phyloP scores from a whole-genome alignment of 2,888 invertebrate species.

The Dolomedes plantarius region DNA sequence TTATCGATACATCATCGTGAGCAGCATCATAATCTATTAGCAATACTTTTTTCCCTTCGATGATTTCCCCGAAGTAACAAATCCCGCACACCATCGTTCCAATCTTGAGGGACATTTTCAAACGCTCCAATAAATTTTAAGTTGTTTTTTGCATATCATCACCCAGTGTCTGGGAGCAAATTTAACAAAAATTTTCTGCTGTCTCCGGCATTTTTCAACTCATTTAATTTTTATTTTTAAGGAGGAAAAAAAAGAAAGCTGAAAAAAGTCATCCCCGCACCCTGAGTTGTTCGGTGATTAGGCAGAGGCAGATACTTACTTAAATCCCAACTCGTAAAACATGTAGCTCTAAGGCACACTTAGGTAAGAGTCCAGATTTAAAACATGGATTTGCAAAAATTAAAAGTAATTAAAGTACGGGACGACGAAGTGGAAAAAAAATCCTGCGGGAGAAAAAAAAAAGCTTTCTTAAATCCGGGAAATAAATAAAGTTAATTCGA shows the following conservation, averaged over 20 bases:
- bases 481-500: slow-evolving; percentile 72
- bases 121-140: slow-evolving; percentile 47
- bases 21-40: slow-evolving; percentile 47
- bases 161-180: slow-evolving; percentile 21
- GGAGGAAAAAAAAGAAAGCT: not conserved
- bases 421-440: slow-evolving; percentile 42
- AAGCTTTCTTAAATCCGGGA: slow-evolving; percentile 58
- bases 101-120: slow-evolving; percentile 29
- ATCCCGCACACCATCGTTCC: slow-evolving; percentile 19
- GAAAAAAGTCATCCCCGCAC: slow-evolving; percentile 1
- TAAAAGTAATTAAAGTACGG: slow-evolving; percentile 69
- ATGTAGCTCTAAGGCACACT: slow-evolving; percentile 59
- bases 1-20: slow-evolving; percentile 44
- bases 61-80: slow-evolving; percentile 29
- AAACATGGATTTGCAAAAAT: slow-evolving; percentile 71
- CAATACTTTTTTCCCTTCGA: slow-evolving; percentile 24
- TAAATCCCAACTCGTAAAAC: slow-evolving; percentile 68
- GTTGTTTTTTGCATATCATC: slow-evolving; percentile 30
- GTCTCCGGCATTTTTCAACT: slow-evolving; percentile 49
- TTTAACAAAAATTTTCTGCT: slow-evolving; percentile 56
- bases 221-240: slow-evolving; percentile 45
- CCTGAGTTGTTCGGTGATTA: slow-evolving; percentile 46
- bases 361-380: slow-evolving; percentile 52
- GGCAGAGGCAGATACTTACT: slow-evolving; percentile 46
- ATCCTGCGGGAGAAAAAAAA: slow-evolving; percentile 37